phyloP scores from a whole-genome alignment of 1,140 invertebrate species.

The Chelonus insularis region DNA sequence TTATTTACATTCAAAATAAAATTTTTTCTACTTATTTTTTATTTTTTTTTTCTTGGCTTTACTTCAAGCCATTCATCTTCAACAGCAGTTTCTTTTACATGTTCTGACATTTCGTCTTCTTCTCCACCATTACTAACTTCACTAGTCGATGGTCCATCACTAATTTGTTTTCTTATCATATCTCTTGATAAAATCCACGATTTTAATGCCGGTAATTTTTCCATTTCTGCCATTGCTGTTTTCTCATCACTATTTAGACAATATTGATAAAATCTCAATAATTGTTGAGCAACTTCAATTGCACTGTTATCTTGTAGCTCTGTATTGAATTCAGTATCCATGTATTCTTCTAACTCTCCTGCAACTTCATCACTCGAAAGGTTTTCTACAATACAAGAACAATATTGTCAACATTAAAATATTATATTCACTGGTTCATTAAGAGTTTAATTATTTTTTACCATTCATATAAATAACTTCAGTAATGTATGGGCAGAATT shows the following conservation, averaged over 20 bases:
- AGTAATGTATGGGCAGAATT: constrained; percentile 42
- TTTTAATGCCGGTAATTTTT: constrained; percentile 44
- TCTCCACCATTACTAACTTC: constrained; percentile 25
- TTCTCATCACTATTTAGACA: constrained; percentile 32
- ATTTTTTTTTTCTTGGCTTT: constrained; percentile 37
- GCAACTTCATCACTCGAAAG: constrained; percentile 38
- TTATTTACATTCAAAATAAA: too few relatives aligned
- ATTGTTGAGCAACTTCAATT: constrained; percentile 43
- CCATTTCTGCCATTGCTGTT: constrained; percentile 34
- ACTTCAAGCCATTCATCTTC: constrained; percentile 41
- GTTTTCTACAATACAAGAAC: constrained; percentile 35
- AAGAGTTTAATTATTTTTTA: constrained; percentile 20
- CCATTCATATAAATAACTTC: constrained; percentile 46
- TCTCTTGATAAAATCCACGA: constrained; percentile 38
- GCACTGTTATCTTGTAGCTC: constrained; percentile 47
- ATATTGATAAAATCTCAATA: constrained; percentile 45
- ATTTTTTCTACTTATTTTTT: constrained; percentile 23
- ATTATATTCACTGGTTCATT: background rate
- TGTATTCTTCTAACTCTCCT: constrained; percentile 43
- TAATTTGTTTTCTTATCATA: constrained; percentile 14
- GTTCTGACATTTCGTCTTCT: constrained; percentile 5
- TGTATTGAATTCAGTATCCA: constrained; percentile 44
- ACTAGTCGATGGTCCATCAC: background rate
- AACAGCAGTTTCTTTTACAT: constrained; percentile 2
- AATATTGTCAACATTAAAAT: background rate